Evolutionary conservation across 2,888 invertebrate genomes (phyloP).

Genomic region (Sphinx pinastri): DNA sequence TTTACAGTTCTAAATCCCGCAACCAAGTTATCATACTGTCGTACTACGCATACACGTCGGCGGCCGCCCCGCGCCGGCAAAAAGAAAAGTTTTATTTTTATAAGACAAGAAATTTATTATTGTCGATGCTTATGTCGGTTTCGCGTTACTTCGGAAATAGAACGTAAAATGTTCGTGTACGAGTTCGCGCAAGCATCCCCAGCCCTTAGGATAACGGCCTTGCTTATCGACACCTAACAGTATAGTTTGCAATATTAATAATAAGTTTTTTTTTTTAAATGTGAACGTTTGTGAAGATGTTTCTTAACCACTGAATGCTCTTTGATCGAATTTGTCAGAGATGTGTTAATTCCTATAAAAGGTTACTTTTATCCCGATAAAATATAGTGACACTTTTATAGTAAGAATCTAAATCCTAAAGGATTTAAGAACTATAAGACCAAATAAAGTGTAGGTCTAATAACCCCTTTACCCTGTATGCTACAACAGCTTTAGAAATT

Average conservation of each 20-base stretch:
- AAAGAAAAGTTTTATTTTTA: constrained; percentile 83
- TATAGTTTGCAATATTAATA: background rate
- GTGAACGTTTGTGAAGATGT: too few species aligned
- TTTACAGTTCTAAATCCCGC: background rate
- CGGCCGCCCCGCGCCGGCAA: constrained; percentile 68
- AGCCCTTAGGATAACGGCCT: constrained; percentile 1
- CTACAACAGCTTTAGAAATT: too few species aligned
- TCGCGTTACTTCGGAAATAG: constrained; percentile 79
- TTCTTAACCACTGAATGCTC: too few species aligned
- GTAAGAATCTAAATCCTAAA: too few species aligned
- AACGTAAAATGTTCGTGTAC: constrained; percentile 62
- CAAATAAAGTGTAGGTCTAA: too few species aligned
- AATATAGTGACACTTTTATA: too few species aligned
- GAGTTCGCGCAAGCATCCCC: constrained; percentile 15
- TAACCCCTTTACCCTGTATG: too few species aligned
- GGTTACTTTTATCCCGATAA: too few species aligned
- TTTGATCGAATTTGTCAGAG: too few species aligned
- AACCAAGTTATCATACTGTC: constrained; percentile 39
- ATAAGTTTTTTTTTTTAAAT: too few species aligned
- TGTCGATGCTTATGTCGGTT: constrained; percentile 78
- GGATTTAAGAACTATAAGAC: too few species aligned
- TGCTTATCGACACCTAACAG: background rate
- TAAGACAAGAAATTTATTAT: constrained; percentile 83
- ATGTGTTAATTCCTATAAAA: too few species aligned
- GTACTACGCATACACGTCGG: constrained; percentile 49